Conservation (phyloP, 1,140 invertebrate genomes). For the Caenorhabditis tropicalis region DNA sequence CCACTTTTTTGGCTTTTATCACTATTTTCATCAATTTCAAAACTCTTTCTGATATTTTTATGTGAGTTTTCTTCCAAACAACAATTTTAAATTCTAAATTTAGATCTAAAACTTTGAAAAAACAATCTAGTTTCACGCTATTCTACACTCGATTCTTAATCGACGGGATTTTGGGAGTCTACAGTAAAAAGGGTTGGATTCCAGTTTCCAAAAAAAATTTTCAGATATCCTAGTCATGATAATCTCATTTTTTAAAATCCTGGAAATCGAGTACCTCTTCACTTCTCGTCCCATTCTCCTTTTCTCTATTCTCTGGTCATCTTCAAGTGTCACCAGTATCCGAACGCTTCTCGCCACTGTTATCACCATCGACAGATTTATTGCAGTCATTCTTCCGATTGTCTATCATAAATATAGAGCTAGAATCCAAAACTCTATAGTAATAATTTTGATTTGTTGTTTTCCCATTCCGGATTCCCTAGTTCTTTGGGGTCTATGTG, state of each 20-base stretch:
- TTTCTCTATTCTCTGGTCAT: too few relatives aligned
- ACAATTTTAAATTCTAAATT: not conserved
- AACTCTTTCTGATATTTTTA: not conserved
- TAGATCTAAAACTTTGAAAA: not conserved
- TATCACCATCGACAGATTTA: not conserved
- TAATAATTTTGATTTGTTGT: not conserved
- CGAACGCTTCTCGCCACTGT: not conserved
- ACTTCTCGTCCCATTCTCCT: too few relatives aligned
- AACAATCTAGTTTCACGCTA: not conserved
- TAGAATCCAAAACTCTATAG: not conserved
- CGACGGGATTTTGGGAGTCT: too few relatives aligned
- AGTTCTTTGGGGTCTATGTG: not conserved
- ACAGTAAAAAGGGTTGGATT: too few relatives aligned
- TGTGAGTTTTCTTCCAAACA: not conserved
- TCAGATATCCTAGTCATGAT: too few relatives aligned
- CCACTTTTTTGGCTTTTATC: not conserved
- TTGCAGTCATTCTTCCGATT: not conserved
- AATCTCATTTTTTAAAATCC: too few relatives aligned
- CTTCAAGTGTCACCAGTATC: not conserved
- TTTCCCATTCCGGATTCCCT: not conserved
- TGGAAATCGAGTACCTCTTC: too few relatives aligned
- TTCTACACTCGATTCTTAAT: not conserved
- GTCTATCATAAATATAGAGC: not conserved
- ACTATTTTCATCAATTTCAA: not conserved
- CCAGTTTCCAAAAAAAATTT: too few relatives aligned